Evolutionary conservation across 2,797 vertebrate species (phyloP).

Genomic region (Hippopotamyrus pictus): DNA sequence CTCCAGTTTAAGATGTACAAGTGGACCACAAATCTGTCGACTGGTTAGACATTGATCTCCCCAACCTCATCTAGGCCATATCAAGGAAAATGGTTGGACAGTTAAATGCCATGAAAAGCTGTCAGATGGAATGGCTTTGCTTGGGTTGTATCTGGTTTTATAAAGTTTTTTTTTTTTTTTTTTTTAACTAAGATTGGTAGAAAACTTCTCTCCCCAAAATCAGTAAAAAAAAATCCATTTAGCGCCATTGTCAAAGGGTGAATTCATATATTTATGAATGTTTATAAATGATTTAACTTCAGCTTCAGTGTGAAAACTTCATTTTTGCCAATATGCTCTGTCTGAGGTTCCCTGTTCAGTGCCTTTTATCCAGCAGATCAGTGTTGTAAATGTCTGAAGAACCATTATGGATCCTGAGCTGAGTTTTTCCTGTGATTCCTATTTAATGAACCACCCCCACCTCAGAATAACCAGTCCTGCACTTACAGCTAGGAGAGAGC

Average conservation of each 20-base stretch:
- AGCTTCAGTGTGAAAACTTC: background rate
- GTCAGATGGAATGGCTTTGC: background rate
- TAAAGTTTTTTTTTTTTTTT: background rate
- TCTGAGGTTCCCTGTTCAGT: background rate
- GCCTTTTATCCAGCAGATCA: background rate
- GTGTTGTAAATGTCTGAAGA: background rate
- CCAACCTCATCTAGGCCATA: background rate
- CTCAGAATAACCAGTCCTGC: background rate
- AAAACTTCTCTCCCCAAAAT: background rate
- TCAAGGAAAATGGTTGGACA: background rate
- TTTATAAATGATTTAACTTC: background rate
- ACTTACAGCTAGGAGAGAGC: background rate
- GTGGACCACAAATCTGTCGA: background rate
- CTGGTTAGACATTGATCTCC: background rate
- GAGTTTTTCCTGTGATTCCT: background rate
- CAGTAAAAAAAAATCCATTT: background rate
- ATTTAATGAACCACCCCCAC: background rate
- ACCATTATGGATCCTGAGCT: background rate
- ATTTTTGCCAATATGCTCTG: background rate
- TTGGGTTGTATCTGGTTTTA: background rate
- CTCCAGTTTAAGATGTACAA: background rate
- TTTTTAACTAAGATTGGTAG: background rate
- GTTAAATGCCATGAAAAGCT: background rate
- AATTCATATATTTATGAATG: background rate
- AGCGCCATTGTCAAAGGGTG: background rate